Conservation (phyloP, 2,888 invertebrate genomes). For the Villa cingulata region DNA sequence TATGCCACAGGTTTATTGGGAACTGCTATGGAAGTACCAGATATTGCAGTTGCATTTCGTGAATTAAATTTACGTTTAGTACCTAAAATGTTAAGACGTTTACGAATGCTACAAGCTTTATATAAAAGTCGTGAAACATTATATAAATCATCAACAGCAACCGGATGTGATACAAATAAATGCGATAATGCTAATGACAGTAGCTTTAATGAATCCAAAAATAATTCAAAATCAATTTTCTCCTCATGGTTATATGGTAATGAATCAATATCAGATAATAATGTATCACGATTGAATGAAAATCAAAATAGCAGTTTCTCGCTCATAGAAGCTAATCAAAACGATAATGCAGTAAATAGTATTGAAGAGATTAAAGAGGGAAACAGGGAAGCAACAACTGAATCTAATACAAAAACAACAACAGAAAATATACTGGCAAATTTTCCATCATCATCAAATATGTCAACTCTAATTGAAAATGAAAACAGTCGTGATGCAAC, state of each 20-base stretch:
- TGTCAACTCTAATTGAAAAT: constrained; percentile 30
- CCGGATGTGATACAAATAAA: constrained; percentile 10
- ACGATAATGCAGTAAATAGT: too few relatives aligned
- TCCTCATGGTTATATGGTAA: constrained; percentile 24
- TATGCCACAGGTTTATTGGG: constrained; percentile 90
- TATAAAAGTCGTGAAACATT: constrained; percentile 17
- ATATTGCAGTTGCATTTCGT: constrained; percentile 74
- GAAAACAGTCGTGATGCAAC: constrained; percentile 25
- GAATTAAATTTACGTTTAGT: constrained; percentile 78
- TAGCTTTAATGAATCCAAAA: background rate
- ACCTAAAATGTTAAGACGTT: constrained; percentile 71
- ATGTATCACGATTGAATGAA: too few relatives aligned
- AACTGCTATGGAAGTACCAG: constrained; percentile 93
- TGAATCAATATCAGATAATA: constrained; percentile 29
- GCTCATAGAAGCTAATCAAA: too few relatives aligned
- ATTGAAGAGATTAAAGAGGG: constrained; percentile 14
- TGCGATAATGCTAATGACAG: constrained; percentile 16
- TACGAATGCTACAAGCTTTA: constrained; percentile 53
- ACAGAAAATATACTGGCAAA: too few relatives aligned
- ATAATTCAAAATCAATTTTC: constrained; percentile 24
- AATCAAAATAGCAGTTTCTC: constrained; percentile 4
- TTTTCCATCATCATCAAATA: constrained; percentile 26
- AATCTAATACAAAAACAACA: background rate
- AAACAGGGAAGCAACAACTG: constrained; percentile 13
- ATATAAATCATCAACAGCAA: background rate